Evolutionary conservation across 1,140 invertebrate genomes (phyloP), one percentile per base, ranked within the genome.

Genomic region (Drosophila lowei): DNA sequence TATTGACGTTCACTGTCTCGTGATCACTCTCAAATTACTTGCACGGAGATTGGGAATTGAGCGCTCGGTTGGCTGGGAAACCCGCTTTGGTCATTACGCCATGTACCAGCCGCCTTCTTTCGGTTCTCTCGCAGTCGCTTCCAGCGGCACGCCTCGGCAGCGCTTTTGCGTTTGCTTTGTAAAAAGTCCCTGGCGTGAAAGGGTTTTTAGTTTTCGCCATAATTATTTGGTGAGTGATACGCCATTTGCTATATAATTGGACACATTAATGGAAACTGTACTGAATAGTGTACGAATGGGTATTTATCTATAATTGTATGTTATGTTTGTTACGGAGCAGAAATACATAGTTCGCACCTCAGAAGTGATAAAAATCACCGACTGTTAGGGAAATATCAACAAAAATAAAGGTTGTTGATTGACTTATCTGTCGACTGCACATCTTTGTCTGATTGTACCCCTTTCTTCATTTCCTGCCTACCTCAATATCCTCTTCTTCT

Each of bases 11-110:
- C 41, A 54, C 46, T 65, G 64, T 66, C 72, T 71, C 76, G 63
- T 84, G 80, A 72, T 76, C 58, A 56, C 52, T 30, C 79, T 81
- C 79, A 70, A 70, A 65, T 83, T 67, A 81, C 71, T 50, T 55
- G 38, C 53, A 57, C 53, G 62, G 67, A 50, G 57, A 60, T 63
- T 67, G 61, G 50, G 53, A 58, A 59, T 60, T 57, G 54, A 42
- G 41, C 53, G 46, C 43, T 62, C 48, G 41, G n/a, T 41, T 70
- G 54, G 47, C 42, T 79, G 79, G 79, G 79, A 84, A 83, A 83
- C 58, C 79, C 79, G 79, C 75, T 52, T 70, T 47, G 65, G 52
- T 67, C 75, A 75, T 65, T 83, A 78, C 65, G 60, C 28, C n/a
- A n/a, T n/a, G n/a, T n/a, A n/a, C n/a, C n/a, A n/a, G n/a, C n/a